phyloP scores from a whole-genome alignment of 2,797 vertebrate genomes.

The Tenualosa thibaudeaui region DNA sequence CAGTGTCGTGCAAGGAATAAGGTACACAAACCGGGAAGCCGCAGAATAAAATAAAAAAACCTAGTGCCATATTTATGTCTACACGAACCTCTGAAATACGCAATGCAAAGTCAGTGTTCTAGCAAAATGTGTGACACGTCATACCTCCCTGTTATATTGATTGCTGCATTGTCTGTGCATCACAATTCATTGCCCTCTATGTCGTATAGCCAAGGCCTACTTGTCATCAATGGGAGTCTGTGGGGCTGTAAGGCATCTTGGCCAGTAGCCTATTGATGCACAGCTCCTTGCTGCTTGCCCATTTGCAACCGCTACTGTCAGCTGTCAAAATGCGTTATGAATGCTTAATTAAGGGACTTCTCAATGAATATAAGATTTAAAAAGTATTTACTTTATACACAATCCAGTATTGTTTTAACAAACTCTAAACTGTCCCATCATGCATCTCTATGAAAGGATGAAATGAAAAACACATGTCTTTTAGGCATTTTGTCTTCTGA shows the following conservation, averaged over 20 bases:
- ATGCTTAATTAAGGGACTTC: neutral
- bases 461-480: conserved; percentile 31
- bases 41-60: too few relatives aligned
- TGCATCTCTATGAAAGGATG: neutral
- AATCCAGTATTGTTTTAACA: neutral
- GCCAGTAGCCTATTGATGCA: too few relatives aligned
- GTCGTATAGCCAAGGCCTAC: neutral
- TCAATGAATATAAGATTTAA: neutral
- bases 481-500: conserved; percentile 33
- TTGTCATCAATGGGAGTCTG: neutral
- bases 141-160: too few relatives aligned
- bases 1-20: too few relatives aligned
- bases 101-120: neutral
- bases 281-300: too few relatives aligned
- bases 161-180: too few relatives aligned
- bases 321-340: neutral
- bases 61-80: neutral
- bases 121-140: neutral
- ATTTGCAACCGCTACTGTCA: too few relatives aligned
- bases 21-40: too few relatives aligned
- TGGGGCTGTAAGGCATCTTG: neutral
- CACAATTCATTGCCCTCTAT: too few relatives aligned
- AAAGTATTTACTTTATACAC: neutral
- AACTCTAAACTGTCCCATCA: neutral
- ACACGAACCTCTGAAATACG: neutral